These are phyloP conservation scores for Equus przewalskii DNA, from an alignment of 2,113 vertebrate genomes.

Conservation along the genomic window DNA sequence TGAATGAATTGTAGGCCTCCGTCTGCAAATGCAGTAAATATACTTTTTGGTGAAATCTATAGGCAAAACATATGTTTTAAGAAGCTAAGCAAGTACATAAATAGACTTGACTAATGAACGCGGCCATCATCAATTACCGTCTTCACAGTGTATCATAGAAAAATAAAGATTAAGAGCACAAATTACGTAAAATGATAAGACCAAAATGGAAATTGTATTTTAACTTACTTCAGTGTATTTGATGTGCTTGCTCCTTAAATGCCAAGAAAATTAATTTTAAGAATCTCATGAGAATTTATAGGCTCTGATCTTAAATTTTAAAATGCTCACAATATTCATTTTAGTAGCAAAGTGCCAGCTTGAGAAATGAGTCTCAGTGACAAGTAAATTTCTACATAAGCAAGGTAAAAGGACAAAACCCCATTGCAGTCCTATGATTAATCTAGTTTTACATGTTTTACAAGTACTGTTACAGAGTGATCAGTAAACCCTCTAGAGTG, in stretches of 20 bases:
- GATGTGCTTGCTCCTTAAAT: neutral
- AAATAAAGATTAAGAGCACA: neutral
- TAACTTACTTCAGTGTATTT: neutral
- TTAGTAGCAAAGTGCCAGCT: neutral
- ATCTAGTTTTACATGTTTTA: neutral
- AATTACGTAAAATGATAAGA: neutral
- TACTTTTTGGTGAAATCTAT: neutral
- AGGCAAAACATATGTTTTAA: neutral
- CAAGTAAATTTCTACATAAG: neutral
- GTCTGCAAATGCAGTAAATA: neutral
- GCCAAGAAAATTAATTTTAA: conserved; percentile 30
- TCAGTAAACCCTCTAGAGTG: neutral
- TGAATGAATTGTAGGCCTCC: neutral
- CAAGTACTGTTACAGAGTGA: neutral
- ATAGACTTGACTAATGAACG: neutral
- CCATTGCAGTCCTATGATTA: neutral
- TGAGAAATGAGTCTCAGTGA: neutral
- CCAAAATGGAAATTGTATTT: neutral
- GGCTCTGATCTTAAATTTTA: conserved; percentile 15
- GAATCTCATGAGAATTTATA: neutral
- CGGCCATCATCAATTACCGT: neutral
- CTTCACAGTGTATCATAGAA: neutral
- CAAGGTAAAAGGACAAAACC: neutral
- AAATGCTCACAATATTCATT: neutral
- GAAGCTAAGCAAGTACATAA: neutral